Base-by-base conservation (phyloP, 2,888 invertebrate species). In the Temnothorax ravouxi region DNA sequence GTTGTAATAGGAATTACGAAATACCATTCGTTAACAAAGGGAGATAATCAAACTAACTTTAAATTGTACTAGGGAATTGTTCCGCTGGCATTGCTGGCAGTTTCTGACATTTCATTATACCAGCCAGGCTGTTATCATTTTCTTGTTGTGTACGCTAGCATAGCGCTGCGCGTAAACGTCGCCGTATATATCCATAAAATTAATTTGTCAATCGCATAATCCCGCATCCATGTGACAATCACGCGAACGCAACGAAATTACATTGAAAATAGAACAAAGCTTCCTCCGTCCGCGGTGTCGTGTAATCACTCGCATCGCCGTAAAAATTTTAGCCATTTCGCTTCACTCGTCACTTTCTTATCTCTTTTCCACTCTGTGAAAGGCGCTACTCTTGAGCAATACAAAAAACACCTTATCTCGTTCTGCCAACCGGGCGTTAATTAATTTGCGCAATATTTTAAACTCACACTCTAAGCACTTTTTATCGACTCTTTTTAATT, bases 371-470 rank as follows among this genome's bases (percentile, higher is more conserved):
- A 38, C 72, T 72, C 61, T 41, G 18, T 41, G 25, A 72, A 41
- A 59, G 6, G 25, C 18, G 38, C 9, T 3, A 6, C 13, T 41
- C 61, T 72, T 54, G 54, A 54, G 34, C 54, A 21, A 71, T 71
- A 41, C 59, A 59, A 59, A 72, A 59, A 41, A 67, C n/a, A 9
- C 4, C 44, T 75, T 75, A 75, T 75, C 61, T 44, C 29, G 29
- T 75, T 47, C 34, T 71, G 2, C 71, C 52, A 71, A 71, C 71
- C 3, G 25, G 62, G 47, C 44, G 21, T 62, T 75, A 75, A 75
- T 75, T 74, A 74, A 74, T 74, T 74, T 74, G 44, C 44, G 64
- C 62, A 74, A 74, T 74, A 62, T 61, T 74, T 74, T 61, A 61
- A 74, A 61, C 44, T 61, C 13, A n/a, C n/a, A 18, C n/a, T 74